Evolutionary conservation across 2,113 vertebrate species (phyloP), one percentile per base, ranked within the genome.

Genomic region (Anoplopoma fimbria): DNA sequence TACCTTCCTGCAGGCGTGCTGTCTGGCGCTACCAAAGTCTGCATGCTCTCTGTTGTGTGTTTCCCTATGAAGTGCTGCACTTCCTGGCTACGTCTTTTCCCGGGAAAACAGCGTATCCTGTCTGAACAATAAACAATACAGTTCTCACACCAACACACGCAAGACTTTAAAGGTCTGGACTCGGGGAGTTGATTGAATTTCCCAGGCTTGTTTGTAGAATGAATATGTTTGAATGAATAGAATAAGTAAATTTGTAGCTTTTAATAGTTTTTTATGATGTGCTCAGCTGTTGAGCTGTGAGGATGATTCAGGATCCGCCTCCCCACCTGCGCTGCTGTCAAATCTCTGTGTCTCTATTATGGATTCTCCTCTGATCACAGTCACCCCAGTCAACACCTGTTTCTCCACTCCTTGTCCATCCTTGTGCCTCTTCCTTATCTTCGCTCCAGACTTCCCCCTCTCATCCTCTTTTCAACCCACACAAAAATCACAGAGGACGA

Each of bases 51-150:
- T n/a, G n/a, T n/a, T n/a, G 72, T 64, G 81, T 69, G 69, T 85
- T 93, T 83, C 86, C 75, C 82, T 72, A 15, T 60, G 34, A 86
- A 89, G 81, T 87, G 79, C 83, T 69, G 85, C 69, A 73, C 94
- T 94, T 96, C 95, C 94, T 93, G 93, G 73, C 87, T 69, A 51
- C 75, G 75, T 90, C 85, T 94, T 93, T 95, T 95, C 93, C 95
- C 92, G 91, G 95, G 94, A 95, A 95, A 96, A 93, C 74, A 9
- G 87, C 86, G 91, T 93, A 93, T 96, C 95, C 95, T 95, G 95
- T 93, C 89, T 75, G 75, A 86, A 92, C 91, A 93, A 93, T 94
- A 94, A 94, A 94, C 95, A 94, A 93, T 95, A 82, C 88, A 61
- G 88, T 95, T 95, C 95, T 95, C 95, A 95, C 92, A 87, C 57